These are phyloP conservation scores for Catonia carolina DNA, from an alignment of 2,888 invertebrate genomes.

Conservation along the genomic window DNA sequence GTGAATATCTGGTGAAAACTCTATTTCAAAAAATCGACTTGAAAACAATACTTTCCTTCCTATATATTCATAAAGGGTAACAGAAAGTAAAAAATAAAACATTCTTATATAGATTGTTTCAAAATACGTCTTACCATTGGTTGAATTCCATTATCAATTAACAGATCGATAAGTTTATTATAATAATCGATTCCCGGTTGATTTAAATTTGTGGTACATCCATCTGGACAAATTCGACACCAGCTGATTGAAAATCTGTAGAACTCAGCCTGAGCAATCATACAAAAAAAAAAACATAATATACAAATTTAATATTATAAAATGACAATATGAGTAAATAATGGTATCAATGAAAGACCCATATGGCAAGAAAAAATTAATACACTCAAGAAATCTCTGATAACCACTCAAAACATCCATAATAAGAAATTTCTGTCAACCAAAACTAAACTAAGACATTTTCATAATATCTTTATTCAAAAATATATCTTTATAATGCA, in stretches of 20 bases:
- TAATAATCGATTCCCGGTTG: slow-evolving; percentile 68
- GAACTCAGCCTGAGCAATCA: slow-evolving; percentile 45
- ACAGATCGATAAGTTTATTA: slow-evolving; percentile 63
- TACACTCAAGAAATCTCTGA: too few relatives aligned
- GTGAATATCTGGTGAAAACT: too few relatives aligned
- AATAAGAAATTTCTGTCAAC: not conserved
- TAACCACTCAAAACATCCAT: too few relatives aligned
- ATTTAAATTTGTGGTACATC: slow-evolving; percentile 58
- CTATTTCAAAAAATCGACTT: too few relatives aligned
- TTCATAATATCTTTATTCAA: too few relatives aligned
- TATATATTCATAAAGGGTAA: too few relatives aligned
- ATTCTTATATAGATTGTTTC: too few relatives aligned
- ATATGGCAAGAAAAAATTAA: too few relatives aligned
- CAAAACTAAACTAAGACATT: not conserved
- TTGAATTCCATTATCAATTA: slow-evolving; percentile 51
- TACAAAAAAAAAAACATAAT: slow-evolving; percentile 1
- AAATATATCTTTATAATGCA: too few relatives aligned
- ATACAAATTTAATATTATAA: not conserved
- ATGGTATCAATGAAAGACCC: not conserved
- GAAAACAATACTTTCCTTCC: too few relatives aligned
- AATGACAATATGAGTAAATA: not conserved
- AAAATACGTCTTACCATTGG: slow-evolving; percentile 42
- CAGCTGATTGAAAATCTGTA: slow-evolving; percentile 71
- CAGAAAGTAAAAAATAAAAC: too few relatives aligned
- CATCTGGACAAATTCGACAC: slow-evolving; percentile 66